Base-by-base conservation (phyloP, 64 coral and sea anemone genomes). In the Actinia equina region DNA sequence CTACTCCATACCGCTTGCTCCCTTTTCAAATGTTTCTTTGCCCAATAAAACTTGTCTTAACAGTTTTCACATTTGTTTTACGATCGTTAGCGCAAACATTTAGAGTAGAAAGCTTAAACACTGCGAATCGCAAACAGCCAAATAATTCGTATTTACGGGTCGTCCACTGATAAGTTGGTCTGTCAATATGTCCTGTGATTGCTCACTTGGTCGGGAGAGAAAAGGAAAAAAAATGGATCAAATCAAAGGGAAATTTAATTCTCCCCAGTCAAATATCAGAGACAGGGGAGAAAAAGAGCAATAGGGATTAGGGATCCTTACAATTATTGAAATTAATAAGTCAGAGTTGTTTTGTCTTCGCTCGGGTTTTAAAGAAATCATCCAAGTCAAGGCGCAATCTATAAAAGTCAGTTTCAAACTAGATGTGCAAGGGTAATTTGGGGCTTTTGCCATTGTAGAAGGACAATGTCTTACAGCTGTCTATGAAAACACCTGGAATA, bases 51-150 rank as follows among this genome's bases (percentile, higher is more conserved):
- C 89, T 74, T 80, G 83, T 78, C 71, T 93, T 88, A 96, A 81
- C 51, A 85, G 87, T 93, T 77, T 94, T 83, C 55, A 76, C 78
- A 83, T 88, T 88, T 88, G 88, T 55, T 91, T 78, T 69, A 83
- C 77, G 88, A 61, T 83, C 86, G 42, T 61, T 76, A 84, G 88
- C 80, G 91, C 89, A 98, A 98, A 98, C 95, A 98, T 98, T 94
- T 91, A 91, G 61, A 94, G 83, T 86, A 87, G 89, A 94, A 94
- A 89, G 87, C 89, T 94, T 91, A 94, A 98, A 98, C 95, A 98
- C 88, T 91, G 92, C 90, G 79, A 86, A 64, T 94, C 76, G 92
- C 89, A 98, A 98, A 98, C 92, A 94, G 86, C 92, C 67, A 91
- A 98, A 98, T 91, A 94, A 98, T 81, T 67, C 87, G 22, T 98